Evolutionary conservation across 2,888 invertebrate genomes (phyloP).

Genomic region (Theretra japonica): DNA sequence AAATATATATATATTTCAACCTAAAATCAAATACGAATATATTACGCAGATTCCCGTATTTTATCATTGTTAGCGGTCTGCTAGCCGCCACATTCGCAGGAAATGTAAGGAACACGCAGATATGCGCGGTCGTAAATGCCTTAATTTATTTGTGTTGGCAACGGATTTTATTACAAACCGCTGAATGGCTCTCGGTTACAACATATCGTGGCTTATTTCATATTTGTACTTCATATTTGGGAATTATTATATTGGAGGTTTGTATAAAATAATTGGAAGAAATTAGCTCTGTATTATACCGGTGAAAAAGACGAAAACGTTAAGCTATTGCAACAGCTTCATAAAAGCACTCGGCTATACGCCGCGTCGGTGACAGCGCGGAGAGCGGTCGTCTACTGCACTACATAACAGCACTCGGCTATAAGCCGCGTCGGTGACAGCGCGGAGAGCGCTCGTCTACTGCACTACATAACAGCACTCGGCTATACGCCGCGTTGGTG

Average conservation of each 20-base stretch:
- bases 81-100: background rate
- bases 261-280: no score
- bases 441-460: no score
- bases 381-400: constrained; percentile 1
- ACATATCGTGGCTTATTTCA: background rate
- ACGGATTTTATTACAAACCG: background rate
- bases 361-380: background rate
- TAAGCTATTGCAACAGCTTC: background rate
- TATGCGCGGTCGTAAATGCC: background rate
- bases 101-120: background rate
- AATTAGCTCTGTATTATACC: no score
- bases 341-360: background rate
- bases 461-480: no score
- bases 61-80: no score
- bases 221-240: background rate
- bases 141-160: background rate
- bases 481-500: no score
- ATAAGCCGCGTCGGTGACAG: no score
- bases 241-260: no score
- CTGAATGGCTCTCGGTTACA: background rate
- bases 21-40: no score
- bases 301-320: background rate
- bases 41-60: no score
- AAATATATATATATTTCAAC: no score
- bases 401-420: background rate